phyloP scores from a whole-genome alignment of 2,113 vertebrate species.

The Neofelis nebulosa region DNA sequence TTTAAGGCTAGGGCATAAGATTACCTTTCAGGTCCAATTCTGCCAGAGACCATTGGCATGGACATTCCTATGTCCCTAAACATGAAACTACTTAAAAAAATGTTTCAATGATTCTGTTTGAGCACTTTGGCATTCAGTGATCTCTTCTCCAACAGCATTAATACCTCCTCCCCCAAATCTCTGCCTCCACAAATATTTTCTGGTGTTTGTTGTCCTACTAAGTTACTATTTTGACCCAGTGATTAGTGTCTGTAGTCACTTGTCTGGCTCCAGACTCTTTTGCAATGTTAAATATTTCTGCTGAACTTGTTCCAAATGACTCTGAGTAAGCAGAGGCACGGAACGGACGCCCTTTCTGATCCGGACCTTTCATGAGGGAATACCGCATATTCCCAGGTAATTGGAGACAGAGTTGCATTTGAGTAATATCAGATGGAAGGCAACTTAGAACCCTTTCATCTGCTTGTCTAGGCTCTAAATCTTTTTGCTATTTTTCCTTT shows the following conservation, averaged over 20 bases:
- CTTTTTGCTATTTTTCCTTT: conserved; percentile 69
- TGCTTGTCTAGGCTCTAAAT: conserved; percentile 84
- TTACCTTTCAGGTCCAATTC: background rate
- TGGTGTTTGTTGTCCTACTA: conserved; percentile 65
- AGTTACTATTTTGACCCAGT: conserved; percentile 67
- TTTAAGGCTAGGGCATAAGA: conserved; percentile 3
- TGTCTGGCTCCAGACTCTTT: conserved; percentile 73
- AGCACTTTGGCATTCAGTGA: background rate
- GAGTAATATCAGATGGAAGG: conserved; percentile 85
- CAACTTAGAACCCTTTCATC: conserved; percentile 83
- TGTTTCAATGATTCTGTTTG: background rate
- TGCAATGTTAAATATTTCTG: conserved; percentile 83
- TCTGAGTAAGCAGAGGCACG: conserved; percentile 79
- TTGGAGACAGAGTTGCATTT: conserved; percentile 88
- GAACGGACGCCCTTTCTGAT: conserved; percentile 82
- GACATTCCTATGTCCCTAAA: background rate
- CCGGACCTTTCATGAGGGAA: conserved; percentile 84
- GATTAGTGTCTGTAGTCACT: conserved; percentile 67
- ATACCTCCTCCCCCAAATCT: background rate
- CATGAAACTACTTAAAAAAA: background rate
- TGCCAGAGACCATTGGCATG: background rate
- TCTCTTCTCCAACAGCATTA: conserved; percentile 15
- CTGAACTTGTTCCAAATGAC: conserved; percentile 80
- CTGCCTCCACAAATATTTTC: conserved; percentile 44
- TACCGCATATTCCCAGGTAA: conserved; percentile 89